Evolutionary conservation across 2,888 invertebrate genomes (phyloP).

Genomic region (Hypomecis punctinalis): DNA sequence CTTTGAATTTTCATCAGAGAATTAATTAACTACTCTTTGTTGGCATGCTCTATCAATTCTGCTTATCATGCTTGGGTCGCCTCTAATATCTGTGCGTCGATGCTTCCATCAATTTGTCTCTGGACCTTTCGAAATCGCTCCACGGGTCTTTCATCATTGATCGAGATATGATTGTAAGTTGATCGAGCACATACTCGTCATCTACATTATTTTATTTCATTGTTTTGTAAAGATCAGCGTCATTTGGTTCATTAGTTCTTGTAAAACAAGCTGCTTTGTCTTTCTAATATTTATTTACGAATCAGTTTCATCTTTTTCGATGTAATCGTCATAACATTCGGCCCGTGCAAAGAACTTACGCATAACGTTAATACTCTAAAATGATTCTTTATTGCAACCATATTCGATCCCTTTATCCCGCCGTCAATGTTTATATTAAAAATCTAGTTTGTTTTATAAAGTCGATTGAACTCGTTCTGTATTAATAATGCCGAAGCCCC

Average conservation of each 20-base stretch:
- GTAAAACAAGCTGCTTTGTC: not conserved
- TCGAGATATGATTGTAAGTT: constrained; percentile 45
- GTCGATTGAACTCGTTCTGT: constrained; percentile 56
- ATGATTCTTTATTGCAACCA: constrained; percentile 4
- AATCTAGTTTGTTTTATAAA: constrained; percentile 40
- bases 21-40: constrained; percentile 81
- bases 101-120: constrained; percentile 74
- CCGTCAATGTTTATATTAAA: constrained; percentile 25
- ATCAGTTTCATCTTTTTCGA: no score
- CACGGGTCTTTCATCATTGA: constrained; percentile 63
- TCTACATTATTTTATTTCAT: constrained; percentile 11
- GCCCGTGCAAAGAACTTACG: no score
- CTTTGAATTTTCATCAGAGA: constrained; percentile 72
- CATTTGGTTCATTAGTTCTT: not conserved
- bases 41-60: constrained; percentile 72
- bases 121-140: constrained; percentile 63
- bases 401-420: not conserved
- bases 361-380: not conserved
- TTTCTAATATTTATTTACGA: not conserved
- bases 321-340: no score
- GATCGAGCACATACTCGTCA: constrained; percentile 42
- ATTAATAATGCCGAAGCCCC: constrained; percentile 72
- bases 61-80: constrained; percentile 71
- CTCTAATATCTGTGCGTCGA: constrained; percentile 56
- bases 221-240: constrained; percentile 11